A percentile compares a stretch with the other conserved stretches of the same genome.
Conservation (phyloP, 2,888 invertebrate genomes). For the Chalcis sispes region DNA sequence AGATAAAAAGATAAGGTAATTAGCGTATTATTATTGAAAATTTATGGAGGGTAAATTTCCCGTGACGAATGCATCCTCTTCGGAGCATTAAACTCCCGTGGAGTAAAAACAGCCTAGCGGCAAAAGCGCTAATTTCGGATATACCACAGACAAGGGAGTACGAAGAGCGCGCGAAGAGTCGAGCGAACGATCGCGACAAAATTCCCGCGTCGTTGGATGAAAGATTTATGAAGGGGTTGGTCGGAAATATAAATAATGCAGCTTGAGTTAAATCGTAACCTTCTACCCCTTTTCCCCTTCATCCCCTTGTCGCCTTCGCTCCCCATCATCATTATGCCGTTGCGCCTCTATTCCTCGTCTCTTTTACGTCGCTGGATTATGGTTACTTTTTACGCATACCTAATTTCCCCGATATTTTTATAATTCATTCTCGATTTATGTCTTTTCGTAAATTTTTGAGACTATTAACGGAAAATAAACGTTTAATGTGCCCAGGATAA, state of each 20-base stretch:
- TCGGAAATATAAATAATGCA: slow-evolving; percentile 57
- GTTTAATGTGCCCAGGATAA: too few species aligned
- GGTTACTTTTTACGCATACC: too few species aligned
- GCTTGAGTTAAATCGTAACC: slow-evolving; percentile 39
- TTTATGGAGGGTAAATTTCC: slow-evolving; percentile 23
- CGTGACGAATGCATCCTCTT: not conserved
- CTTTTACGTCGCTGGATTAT: too few species aligned
- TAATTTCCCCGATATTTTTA: too few species aligned
- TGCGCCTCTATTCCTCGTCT: too few species aligned
- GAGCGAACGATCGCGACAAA: slow-evolving; percentile 49
- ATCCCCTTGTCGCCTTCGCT: not conserved
- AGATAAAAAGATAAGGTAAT: slow-evolving; percentile 42
- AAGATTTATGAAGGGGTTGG: slow-evolving; percentile 67
- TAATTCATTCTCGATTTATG: too few species aligned
- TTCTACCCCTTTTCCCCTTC: not conserved
- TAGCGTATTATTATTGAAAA: slow-evolving; percentile 45
- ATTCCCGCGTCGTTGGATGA: slow-evolving; percentile 63
- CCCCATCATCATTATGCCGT: not conserved
- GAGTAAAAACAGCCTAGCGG: not conserved
- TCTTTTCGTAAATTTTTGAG: too few species aligned
- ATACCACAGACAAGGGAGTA: slow-evolving; percentile 20
- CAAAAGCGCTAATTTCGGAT: slow-evolving; percentile 60
- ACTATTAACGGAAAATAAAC: too few species aligned
- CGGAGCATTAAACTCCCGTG: slow-evolving; percentile 12
- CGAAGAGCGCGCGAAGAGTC: not conserved